Percentiles rank a stretch among this genome's conserved stretches.
phyloP scores from a whole-genome alignment of 2,888 invertebrate species.

The Mesochorus sp. region DNA sequence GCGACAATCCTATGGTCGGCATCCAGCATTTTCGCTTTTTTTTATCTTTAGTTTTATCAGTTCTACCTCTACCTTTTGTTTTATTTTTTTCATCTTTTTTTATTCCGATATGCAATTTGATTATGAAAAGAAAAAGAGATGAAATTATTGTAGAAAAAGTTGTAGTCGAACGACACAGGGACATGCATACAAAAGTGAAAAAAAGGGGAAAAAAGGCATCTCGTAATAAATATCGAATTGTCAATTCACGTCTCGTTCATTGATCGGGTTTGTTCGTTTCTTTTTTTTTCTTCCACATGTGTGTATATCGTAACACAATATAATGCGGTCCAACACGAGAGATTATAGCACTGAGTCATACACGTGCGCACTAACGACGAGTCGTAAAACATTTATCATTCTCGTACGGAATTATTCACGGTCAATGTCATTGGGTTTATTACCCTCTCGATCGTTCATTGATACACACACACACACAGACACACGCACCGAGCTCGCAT shows the following conservation, averaged over 20 bases:
- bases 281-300: neutral
- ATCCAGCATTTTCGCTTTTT: neutral
- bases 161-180: no score
- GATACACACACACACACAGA: slow-evolving; percentile 14
- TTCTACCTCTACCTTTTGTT: slow-evolving; percentile 35
- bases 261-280: neutral
- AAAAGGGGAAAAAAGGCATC: no score
- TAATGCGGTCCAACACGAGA: slow-evolving; percentile 20
- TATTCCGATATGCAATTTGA: no score
- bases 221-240: no score
- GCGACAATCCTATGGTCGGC: slow-evolving; percentile 7
- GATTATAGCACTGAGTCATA: slow-evolving; percentile 41
- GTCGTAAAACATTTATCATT: slow-evolving; percentile 47
- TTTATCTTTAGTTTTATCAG: slow-evolving; percentile 17
- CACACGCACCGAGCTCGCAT: slow-evolving; percentile 11
- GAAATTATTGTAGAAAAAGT: no score
- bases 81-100: no score
- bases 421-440: slow-evolving; percentile 43
- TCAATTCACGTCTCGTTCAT: slow-evolving; percentile 24
- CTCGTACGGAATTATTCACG: slow-evolving; percentile 26
- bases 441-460: slow-evolving; percentile 32
- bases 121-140: no score
- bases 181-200: no score
- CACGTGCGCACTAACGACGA: no score
- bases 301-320: slow-evolving; percentile 7